Conservation (phyloP, 2,113 vertebrate genomes). For the human (Homo sapiens) region GRCh38 chr9:102470001-102470500, state of each 20-base stretch:
- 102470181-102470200: not conserved
- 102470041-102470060: not conserved
- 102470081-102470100: not conserved
- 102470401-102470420: not conserved
- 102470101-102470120: not conserved
- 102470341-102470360: not conserved
- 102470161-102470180: not conserved
- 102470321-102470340: not conserved
- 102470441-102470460: not conserved
- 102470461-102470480: not conserved
- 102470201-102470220: not conserved
- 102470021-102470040: not conserved
- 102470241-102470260: not conserved
- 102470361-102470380: not conserved
- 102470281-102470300: not conserved
- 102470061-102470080: not conserved
- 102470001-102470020: not conserved
- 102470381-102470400: not conserved
- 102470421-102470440: not conserved
- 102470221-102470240: not conserved
- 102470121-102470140: not conserved
- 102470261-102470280: not conserved
- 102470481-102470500: not conserved
- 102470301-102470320: not conserved
- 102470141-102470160: not conserved